Conservation (phyloP, 1,140 invertebrate genomes). For the Drosophila insularis region DNA sequence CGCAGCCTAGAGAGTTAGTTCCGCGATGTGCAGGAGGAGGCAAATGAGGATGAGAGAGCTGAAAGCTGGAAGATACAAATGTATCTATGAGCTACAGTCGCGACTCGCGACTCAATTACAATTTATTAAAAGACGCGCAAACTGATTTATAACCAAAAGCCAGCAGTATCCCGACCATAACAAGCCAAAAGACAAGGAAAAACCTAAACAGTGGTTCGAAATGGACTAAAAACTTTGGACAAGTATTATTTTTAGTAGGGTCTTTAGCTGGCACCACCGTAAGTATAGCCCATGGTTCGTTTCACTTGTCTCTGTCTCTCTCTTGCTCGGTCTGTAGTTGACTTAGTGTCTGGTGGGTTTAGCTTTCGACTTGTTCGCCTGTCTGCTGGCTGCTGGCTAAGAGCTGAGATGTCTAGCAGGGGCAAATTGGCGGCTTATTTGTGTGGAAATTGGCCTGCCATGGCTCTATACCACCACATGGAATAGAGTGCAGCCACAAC, state of each 20-base stretch:
- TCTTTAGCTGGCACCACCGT: not conserved
- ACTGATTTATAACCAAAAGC: conserved; percentile 73
- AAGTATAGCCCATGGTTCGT: not conserved
- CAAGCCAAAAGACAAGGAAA: conserved; percentile 33
- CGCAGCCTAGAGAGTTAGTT: conserved; percentile 27
- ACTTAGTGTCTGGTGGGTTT: conserved; percentile 63
- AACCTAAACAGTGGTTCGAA: conserved; percentile 33
- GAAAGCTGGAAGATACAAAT: conserved; percentile 56
- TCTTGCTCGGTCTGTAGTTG: conserved; percentile 50
- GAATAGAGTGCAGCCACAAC: conserved; percentile 17
- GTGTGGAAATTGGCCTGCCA: conserved; percentile 69
- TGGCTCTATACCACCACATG: conserved; percentile 27
- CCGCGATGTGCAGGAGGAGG: conserved; percentile 14
- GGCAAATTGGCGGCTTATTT: conserved; percentile 76
- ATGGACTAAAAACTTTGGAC: not conserved
- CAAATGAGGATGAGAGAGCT: conserved; percentile 33
- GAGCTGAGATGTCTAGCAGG: conserved; percentile 33
- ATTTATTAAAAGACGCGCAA: conserved; percentile 78
- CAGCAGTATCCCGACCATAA: conserved; percentile 24
- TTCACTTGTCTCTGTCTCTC: not conserved
- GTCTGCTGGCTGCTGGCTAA: conserved; percentile 25
- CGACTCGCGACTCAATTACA: conserved; percentile 78
- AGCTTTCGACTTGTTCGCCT: conserved; percentile 47
- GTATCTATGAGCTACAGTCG: conserved; percentile 74
- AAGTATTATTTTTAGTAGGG: not conserved